These are phyloP conservation scores for Mimumesa dahlbomi DNA, from an alignment of 2,888 invertebrate genomes.

Conservation along the genomic window DNA sequence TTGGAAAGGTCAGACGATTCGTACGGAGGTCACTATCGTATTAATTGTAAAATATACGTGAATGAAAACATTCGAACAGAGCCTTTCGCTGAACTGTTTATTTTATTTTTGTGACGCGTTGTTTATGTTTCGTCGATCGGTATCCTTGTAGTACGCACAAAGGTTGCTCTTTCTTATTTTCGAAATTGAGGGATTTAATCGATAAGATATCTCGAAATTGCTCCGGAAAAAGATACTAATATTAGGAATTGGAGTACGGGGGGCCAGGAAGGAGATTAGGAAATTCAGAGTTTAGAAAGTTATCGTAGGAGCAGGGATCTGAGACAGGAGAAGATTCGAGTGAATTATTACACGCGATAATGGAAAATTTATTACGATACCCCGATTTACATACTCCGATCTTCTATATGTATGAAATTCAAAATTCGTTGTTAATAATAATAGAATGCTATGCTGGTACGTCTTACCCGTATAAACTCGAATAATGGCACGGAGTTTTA, in stretches of 20 bases:
- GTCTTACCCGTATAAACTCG: constrained; percentile 35
- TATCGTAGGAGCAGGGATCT: constrained; percentile 11
- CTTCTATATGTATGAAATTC: too few relatives aligned
- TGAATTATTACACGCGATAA: constrained; percentile 29
- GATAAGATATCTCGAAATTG: constrained; percentile 41
- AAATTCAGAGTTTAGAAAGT: constrained; percentile 29
- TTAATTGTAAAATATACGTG: constrained; percentile 20
- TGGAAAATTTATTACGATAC: constrained; percentile 17
- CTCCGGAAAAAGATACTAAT: constrained; percentile 17
- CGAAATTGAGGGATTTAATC: constrained; percentile 8
- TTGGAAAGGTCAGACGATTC: constrained; percentile 29
- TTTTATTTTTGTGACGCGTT: not conserved
- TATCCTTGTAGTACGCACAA: too few relatives aligned
- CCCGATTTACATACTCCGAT: constrained; percentile 2
- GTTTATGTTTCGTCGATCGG: not conserved
- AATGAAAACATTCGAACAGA: constrained; percentile 7
- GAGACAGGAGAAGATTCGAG: not conserved
- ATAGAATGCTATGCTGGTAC: not conserved
- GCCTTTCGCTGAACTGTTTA: not conserved
- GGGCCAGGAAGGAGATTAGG: constrained; percentile 6
- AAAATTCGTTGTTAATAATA: constrained; percentile 7
- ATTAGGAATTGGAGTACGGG: not conserved
- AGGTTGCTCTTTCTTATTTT: not conserved
- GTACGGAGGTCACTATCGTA: constrained; percentile 22
- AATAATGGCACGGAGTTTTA: constrained; percentile 49